These are phyloP conservation scores for Belgica antarctica DNA, from an alignment of 2,888 invertebrate species.

Conservation along the genomic window DNA sequence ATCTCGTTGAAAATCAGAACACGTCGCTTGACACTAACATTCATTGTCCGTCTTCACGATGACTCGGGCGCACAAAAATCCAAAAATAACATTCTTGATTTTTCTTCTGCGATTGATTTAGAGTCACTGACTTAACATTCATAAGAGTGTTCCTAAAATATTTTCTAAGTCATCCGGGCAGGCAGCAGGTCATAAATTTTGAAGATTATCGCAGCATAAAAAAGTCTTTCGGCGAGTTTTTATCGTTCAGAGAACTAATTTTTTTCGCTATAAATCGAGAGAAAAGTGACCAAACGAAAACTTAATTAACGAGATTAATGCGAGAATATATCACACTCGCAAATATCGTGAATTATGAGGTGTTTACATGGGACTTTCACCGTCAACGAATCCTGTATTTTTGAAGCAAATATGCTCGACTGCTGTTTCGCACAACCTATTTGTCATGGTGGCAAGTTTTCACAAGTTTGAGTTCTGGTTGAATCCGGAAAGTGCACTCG, in stretches of 20 bases:
- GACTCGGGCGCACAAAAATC: not conserved
- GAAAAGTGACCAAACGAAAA: constrained; percentile 20
- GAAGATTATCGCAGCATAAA: constrained; percentile 12
- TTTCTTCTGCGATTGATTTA: not conserved
- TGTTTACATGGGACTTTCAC: constrained; percentile 18
- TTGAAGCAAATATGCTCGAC: not conserved
- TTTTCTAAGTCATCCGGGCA: not conserved
- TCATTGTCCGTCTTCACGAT: not conserved
- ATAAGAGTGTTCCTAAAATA: not conserved
- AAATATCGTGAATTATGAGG: constrained; percentile 2
- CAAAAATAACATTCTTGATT: not conserved
- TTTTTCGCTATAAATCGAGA: not conserved
- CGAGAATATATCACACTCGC: not conserved
- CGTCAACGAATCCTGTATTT: constrained; percentile 5
- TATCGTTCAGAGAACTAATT: not conserved
- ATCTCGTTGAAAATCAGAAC: constrained; percentile 7
- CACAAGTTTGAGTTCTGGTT: not conserved
- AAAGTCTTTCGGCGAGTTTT: constrained; percentile 1
- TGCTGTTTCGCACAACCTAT: not conserved
- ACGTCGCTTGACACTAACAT: not conserved
- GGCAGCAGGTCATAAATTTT: not conserved
- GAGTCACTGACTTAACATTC: not conserved
- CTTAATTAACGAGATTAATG: constrained; percentile 1
- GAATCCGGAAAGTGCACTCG: not conserved
- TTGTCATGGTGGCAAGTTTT: constrained; percentile 17